phyloP scores from a whole-genome alignment of 2,113 vertebrate genomes.

The Phoenicopterus ruber region DNA sequence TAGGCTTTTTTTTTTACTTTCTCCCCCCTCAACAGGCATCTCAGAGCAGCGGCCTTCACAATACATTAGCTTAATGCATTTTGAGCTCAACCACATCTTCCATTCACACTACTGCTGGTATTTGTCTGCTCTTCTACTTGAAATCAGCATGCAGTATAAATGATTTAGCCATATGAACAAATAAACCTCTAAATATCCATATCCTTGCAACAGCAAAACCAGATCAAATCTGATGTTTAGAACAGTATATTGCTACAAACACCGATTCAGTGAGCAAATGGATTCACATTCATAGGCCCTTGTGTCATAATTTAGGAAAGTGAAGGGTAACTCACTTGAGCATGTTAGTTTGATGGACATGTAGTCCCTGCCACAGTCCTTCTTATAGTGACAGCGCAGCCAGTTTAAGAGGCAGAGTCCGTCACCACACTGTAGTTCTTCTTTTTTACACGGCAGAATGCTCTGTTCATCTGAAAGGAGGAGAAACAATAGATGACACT shows the following conservation, averaged over 20 bases:
- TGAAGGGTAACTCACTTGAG: constrained; percentile 77
- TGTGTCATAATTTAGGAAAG: not conserved
- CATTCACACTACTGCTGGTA: not conserved
- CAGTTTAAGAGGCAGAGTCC: constrained; percentile 70
- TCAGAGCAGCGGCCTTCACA: not conserved
- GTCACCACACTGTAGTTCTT: constrained; percentile 70
- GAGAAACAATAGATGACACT: constrained; percentile 16
- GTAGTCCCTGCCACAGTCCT: constrained; percentile 76
- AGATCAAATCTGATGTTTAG: not conserved
- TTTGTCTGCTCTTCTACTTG: not conserved
- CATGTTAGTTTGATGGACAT: constrained; percentile 89
- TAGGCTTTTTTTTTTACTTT: not conserved
- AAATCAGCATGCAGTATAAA: not conserved
- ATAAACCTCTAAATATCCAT: not conserved
- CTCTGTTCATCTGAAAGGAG: constrained; percentile 68
- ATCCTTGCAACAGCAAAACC: not conserved
- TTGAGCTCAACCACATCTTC: not conserved
- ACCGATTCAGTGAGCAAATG: not conserved
- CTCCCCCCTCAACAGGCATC: not conserved
- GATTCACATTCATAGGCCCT: not conserved
- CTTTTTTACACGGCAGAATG: constrained; percentile 63
- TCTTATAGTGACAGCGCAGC: constrained; percentile 80
- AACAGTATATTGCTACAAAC: not conserved
- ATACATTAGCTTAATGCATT: constrained; percentile 15
- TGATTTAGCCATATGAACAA: not conserved